phyloP scores from a whole-genome alignment of 2,113 vertebrate species.

The Atrichornis clamosus region DNA sequence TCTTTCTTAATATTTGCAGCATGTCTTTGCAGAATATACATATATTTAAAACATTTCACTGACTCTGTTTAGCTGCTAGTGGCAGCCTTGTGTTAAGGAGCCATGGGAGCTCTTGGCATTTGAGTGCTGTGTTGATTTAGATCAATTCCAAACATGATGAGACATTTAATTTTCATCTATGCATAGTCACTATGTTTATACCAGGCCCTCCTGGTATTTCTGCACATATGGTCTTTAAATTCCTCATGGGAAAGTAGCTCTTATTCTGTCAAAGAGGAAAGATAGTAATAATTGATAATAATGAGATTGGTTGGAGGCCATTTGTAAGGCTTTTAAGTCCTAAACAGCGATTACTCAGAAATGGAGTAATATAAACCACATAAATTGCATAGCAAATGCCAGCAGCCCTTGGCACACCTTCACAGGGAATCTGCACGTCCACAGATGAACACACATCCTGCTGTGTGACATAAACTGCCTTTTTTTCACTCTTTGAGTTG shows the following conservation, averaged over 20 bases:
- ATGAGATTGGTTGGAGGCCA: neutral
- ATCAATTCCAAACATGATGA: neutral
- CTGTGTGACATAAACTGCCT: neutral
- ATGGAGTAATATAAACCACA: neutral
- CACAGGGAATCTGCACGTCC: neutral
- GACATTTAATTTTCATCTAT: neutral
- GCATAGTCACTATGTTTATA: neutral
- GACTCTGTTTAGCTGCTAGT: neutral
- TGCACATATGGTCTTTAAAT: neutral
- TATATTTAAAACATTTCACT: neutral
- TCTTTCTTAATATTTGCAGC: neutral
- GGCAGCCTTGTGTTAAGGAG: neutral
- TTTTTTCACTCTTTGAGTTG: neutral
- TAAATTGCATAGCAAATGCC: neutral
- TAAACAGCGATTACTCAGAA: neutral
- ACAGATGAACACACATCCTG: neutral
- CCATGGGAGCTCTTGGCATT: neutral
- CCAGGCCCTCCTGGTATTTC: slow-evolving; percentile 10
- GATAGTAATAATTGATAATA: neutral
- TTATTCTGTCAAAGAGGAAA: neutral
- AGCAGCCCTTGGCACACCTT: neutral
- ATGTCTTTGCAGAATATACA: neutral
- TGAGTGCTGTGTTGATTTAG: neutral
- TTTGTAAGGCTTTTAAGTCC: neutral
- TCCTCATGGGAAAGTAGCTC: neutral